Conservation (phyloP, 2,888 invertebrate genomes). For the Campoplex capitator region DNA sequence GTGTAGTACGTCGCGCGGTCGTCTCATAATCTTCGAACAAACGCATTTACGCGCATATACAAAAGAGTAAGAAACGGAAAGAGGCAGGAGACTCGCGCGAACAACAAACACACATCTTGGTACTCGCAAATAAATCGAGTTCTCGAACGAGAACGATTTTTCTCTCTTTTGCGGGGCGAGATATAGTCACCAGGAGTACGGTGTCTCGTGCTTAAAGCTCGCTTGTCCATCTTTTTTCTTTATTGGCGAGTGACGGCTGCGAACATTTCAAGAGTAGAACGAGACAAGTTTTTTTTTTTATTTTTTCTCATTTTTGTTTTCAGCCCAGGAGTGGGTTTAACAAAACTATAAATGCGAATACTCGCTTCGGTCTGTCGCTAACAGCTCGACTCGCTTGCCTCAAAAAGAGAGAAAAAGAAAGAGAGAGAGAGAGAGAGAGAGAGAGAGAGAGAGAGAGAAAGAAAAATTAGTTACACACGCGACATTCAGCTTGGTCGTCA, state of each 20-base stretch:
- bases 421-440: slow-evolving; percentile 30
- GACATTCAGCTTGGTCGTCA: slow-evolving; percentile 77
- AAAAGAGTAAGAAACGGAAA: neutral
- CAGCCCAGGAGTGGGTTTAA: slow-evolving; percentile 14
- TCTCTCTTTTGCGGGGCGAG: neutral
- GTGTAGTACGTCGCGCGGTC: neutral
- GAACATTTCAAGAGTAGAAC: neutral
- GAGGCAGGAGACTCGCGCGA: neutral
- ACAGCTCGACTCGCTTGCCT: neutral
- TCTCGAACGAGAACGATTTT: slow-evolving; percentile 3
- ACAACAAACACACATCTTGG: neutral
- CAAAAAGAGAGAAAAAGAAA: slow-evolving; percentile 32
- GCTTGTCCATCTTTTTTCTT: slow-evolving; percentile 3
- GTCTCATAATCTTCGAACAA: neutral
- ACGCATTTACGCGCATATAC: neutral
- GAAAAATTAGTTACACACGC: slow-evolving; percentile 81
- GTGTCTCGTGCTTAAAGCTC: slow-evolving; percentile 1
- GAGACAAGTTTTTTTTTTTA: neutral
- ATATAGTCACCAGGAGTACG: neutral
- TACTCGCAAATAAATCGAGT: slow-evolving; percentile 1
- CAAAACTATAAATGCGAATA: slow-evolving; percentile 8
- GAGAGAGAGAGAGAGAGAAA: slow-evolving; percentile 67
- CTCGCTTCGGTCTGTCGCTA: neutral
- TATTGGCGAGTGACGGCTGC: neutral
- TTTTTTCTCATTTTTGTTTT: neutral